Conservation (phyloP, 2,888 invertebrate species). For the Drosophila atripex region DNA sequence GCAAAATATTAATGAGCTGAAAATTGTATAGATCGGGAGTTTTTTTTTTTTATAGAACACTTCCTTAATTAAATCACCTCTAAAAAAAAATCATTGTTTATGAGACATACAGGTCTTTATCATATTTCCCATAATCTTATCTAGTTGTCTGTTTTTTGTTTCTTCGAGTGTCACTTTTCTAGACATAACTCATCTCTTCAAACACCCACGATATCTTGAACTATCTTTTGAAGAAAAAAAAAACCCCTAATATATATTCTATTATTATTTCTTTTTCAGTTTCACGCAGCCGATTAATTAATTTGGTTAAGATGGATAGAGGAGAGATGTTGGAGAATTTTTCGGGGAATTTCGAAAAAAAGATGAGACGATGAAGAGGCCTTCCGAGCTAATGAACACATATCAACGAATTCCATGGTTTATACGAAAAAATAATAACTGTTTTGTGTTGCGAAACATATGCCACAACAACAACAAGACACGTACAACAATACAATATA, state of each 20-base stretch:
- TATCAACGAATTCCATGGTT: conserved; percentile 68
- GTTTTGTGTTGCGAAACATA: conserved; percentile 51
- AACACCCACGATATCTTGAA: neutral
- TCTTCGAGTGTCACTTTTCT: neutral
- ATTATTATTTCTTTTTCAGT: conserved; percentile 39
- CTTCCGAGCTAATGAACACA: conserved; percentile 63
- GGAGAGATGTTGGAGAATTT: conserved; percentile 13
- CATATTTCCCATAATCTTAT: conserved; percentile 14
- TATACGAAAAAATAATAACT: conserved; percentile 23
- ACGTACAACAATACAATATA: conserved; percentile 25
- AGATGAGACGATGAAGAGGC: conserved; percentile 50
- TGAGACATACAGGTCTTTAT: neutral
- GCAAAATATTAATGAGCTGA: neutral
- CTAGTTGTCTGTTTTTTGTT: conserved; percentile 4
- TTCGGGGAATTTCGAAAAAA: conserved; percentile 14
- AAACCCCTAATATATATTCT: neutral
- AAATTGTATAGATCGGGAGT: too few species aligned
- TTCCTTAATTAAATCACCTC: neutral
- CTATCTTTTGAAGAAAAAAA: neutral
- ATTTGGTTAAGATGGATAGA: conserved; percentile 18
- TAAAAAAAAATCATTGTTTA: neutral
- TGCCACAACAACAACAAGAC: conserved; percentile 38
- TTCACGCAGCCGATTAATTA: conserved; percentile 53
- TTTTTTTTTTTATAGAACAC: neutral
- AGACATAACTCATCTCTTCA: conserved; percentile 3